Evolutionary conservation across 2,888 invertebrate species (phyloP).

Genomic region (Drepana falcataria): DNA sequence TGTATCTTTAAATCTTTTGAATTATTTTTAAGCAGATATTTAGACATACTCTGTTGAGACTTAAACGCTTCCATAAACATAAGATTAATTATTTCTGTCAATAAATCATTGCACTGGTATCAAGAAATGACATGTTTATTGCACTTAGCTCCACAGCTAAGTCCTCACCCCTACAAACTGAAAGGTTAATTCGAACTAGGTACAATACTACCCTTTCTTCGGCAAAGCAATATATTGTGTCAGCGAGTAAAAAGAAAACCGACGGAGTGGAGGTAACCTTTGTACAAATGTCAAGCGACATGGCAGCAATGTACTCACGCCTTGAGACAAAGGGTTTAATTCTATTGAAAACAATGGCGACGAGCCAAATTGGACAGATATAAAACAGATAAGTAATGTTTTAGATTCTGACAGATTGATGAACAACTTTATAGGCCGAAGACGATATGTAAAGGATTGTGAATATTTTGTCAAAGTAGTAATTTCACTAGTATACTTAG

Average conservation of each 20-base stretch:
- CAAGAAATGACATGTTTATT: slow-evolving; percentile 7
- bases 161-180: slow-evolving; percentile 26
- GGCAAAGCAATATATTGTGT: slow-evolving; percentile 54
- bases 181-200: slow-evolving; percentile 61
- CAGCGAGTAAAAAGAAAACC: slow-evolving; percentile 68
- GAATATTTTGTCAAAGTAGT: slow-evolving; percentile 50
- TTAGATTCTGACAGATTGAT: slow-evolving; percentile 18
- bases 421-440: slow-evolving; percentile 45
- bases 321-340: slow-evolving; percentile 75
- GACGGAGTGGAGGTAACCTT: slow-evolving; percentile 68
- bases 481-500: slow-evolving; percentile 47
- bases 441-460: slow-evolving; percentile 44
- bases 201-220: slow-evolving; percentile 67
- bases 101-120: slow-evolving; percentile 20
- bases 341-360: slow-evolving; percentile 40
- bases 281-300: slow-evolving; percentile 72
- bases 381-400: slow-evolving; percentile 36
- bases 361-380: slow-evolving; percentile 44
- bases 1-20: too few relatives aligned
- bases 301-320: slow-evolving; percentile 56
- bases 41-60: too few relatives aligned
- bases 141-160: slow-evolving; percentile 8
- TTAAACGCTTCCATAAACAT: too few relatives aligned
- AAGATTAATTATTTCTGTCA: too few relatives aligned
- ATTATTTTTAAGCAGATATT: too few relatives aligned